These are phyloP conservation scores for Sitobion miscanthi DNA, from an alignment of 1,140 invertebrate species.

Conservation along the genomic window DNA sequence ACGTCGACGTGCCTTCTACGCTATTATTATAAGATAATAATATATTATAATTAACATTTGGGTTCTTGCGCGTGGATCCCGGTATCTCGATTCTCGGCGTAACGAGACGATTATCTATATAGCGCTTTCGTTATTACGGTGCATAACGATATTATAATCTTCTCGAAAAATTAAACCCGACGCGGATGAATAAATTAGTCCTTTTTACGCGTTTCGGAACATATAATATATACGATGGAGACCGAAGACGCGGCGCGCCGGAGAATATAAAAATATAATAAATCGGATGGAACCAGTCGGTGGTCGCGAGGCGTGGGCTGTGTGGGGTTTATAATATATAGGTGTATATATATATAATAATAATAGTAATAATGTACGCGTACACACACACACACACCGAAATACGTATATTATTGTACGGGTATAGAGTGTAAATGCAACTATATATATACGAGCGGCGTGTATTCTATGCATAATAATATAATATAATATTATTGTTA, in stretches of 20 bases:
- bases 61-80: background rate
- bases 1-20: background rate
- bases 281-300: slow-evolving; percentile 41
- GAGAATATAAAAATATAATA: background rate
- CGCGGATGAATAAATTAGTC: background rate
- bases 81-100: background rate
- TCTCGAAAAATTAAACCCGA: slow-evolving; percentile 3
- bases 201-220: background rate
- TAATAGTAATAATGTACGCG: background rate
- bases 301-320: slow-evolving; percentile 47
- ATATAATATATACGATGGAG: background rate
- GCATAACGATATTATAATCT: background rate
- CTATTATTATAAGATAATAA: background rate
- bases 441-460: too few species aligned
- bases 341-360: background rate
- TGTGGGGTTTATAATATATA: background rate
- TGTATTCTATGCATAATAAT: background rate
- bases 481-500: background rate
- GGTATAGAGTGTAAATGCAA: too few species aligned
- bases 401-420: background rate
- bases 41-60: background rate
- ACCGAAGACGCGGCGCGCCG: background rate
- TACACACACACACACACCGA: background rate
- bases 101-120: background rate
- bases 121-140: background rate